phyloP scores from a whole-genome alignment of 2,113 vertebrate genomes.

The Isurus oxyrinchus region DNA sequence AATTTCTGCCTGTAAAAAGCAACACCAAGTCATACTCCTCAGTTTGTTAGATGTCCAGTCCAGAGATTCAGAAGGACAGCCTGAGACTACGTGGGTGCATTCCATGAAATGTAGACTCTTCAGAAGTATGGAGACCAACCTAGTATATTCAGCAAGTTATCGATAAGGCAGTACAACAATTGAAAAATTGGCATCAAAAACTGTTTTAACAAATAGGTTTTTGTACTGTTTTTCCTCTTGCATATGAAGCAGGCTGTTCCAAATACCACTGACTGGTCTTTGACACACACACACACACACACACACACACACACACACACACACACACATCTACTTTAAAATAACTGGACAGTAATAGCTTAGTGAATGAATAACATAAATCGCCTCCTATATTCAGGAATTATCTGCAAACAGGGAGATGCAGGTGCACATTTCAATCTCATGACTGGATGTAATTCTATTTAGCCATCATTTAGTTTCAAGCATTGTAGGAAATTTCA shows the following conservation, averaged over 20 bases:
- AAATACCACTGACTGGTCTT: not conserved
- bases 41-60: not conserved
- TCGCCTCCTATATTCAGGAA: not conserved
- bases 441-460: conserved; percentile 44
- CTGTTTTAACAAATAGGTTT: not conserved
- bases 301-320: too few species aligned
- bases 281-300: not conserved
- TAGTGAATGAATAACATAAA: not conserved
- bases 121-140: not conserved
- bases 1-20: not conserved
- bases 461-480: conserved; percentile 31
- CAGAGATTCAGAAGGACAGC: not conserved
- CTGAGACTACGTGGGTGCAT: not conserved
- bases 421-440: conserved; percentile 48
- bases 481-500: conserved; percentile 56
- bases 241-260: not conserved
- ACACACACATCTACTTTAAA: not conserved
- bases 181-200: not conserved
- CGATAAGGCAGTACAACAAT: not conserved
- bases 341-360: not conserved
- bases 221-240: not conserved
- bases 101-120: not conserved
- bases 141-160: not conserved
- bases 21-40: not conserved
- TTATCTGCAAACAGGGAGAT: not conserved